A percentile compares a stretch with the other conserved stretches of the same genome.
Conservation (phyloP, 2,797 vertebrate genomes). For the Acrossocheilus wenchowensis region DNA sequence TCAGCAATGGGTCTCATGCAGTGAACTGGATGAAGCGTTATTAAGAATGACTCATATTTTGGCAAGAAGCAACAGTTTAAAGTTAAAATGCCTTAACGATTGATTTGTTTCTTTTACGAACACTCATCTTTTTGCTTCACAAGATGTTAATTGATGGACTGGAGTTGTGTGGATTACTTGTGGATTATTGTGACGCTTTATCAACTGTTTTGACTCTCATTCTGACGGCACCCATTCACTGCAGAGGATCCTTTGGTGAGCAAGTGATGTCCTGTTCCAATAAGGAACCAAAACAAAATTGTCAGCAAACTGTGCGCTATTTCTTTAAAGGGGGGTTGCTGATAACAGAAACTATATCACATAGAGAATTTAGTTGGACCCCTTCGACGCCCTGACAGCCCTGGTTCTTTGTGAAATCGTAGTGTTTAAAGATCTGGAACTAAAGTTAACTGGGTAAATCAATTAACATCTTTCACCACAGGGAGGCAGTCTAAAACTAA, state of each 20-base stretch:
- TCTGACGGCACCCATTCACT: not conserved
- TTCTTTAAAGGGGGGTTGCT: no score
- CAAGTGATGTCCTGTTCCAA: not conserved
- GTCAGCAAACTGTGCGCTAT: not conserved
- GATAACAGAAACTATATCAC: not conserved
- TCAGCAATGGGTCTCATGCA: not conserved
- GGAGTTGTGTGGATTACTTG: not conserved
- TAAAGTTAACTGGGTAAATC: not conserved
- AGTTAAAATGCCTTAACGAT: not conserved
- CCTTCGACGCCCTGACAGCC: not conserved
- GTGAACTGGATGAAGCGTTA: not conserved
- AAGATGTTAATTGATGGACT: not conserved
- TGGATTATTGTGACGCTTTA: not conserved
- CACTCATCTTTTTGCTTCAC: not conserved
- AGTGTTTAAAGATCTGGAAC: not conserved
- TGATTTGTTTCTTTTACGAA: not conserved
- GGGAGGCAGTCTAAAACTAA: conserved; percentile 68
- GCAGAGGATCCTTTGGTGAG: not conserved
- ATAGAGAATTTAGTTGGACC: not conserved
- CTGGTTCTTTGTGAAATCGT: conserved; percentile 1
- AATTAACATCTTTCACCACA: conserved; percentile 57
- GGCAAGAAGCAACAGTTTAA: not conserved
- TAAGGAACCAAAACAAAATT: not conserved
- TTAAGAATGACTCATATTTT: not conserved
- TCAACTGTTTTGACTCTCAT: not conserved